phyloP scores from a whole-genome alignment of 2,797 vertebrate genomes.

The Nyctibius grandis region DNA sequence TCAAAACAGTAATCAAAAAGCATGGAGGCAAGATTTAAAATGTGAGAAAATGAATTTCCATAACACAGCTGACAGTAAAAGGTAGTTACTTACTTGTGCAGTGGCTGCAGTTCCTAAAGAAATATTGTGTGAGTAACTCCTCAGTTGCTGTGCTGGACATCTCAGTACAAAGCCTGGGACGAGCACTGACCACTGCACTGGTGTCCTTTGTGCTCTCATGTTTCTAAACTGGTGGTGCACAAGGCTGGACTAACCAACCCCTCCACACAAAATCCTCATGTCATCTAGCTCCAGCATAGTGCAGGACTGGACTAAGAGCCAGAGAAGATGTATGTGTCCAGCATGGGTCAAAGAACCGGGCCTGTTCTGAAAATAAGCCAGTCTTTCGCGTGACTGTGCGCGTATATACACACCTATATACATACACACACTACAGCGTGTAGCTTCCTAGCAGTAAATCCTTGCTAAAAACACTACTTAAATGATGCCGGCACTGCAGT shows the following conservation, averaged over 20 bases:
- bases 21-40: background rate
- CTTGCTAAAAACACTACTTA: background rate
- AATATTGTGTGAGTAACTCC: background rate
- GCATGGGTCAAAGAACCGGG: fast-evolving
- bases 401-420: fast-evolving
- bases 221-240: background rate
- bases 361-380: background rate
- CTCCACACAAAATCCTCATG: background rate
- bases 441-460: background rate
- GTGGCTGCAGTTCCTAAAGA: background rate
- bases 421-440: background rate
- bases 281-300: background rate
- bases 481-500: fast-evolving
- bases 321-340: fast-evolving
- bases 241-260: background rate
- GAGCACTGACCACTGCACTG: fast-evolving
- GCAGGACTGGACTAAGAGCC: background rate
- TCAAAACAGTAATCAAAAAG: background rate
- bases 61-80: background rate
- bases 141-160: background rate
- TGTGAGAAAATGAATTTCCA: background rate
- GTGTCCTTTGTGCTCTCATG: fast-evolving
- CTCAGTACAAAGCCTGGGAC: background rate
- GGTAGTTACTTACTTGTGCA: background rate
- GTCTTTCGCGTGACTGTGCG: background rate